phyloP scores from a whole-genome alignment of 1,140 invertebrate species.

The Ericerus pela region DNA sequence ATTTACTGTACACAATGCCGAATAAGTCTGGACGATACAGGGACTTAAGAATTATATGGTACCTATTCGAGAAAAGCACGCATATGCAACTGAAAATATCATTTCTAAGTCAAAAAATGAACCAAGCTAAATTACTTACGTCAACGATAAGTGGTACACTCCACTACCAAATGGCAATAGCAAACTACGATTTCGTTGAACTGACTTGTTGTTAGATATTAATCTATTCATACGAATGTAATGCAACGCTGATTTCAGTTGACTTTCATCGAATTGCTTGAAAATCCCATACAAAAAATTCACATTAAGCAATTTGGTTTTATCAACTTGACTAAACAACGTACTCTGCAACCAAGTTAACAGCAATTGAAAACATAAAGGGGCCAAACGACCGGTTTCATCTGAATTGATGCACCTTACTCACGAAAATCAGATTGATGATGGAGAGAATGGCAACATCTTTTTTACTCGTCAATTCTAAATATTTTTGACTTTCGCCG shows the following conservation, averaged over 20 bases:
- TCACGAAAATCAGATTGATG: neutral
- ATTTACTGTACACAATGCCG: neutral
- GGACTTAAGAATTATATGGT: neutral
- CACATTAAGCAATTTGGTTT: conserved; percentile 36
- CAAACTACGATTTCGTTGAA: conserved; percentile 12
- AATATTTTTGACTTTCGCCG: neutral
- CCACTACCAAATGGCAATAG: conserved; percentile 35
- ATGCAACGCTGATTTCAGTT: conserved; percentile 40
- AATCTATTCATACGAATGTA: conserved; percentile 41
- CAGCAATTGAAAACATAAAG: too few relatives aligned
- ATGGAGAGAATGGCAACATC: neutral
- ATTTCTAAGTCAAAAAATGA: conserved; percentile 14
- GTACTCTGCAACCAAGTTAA: conserved; percentile 35
- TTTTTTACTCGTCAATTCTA: neutral
- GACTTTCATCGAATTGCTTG: conserved; percentile 47
- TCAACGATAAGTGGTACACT: conserved; percentile 37
- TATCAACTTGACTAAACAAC: conserved; percentile 42
- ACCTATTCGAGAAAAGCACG: neutral
- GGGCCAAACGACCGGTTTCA: too few relatives aligned
- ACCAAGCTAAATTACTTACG: conserved; percentile 19
- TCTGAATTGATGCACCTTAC: too few relatives aligned
- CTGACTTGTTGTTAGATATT: conserved; percentile 36
- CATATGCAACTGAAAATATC: conserved; percentile 11
- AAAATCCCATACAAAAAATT: conserved; percentile 54
- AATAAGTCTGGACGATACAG: neutral